phyloP scores from a whole-genome alignment of 2,113 vertebrate species.

The Amblyornis subalaris region DNA sequence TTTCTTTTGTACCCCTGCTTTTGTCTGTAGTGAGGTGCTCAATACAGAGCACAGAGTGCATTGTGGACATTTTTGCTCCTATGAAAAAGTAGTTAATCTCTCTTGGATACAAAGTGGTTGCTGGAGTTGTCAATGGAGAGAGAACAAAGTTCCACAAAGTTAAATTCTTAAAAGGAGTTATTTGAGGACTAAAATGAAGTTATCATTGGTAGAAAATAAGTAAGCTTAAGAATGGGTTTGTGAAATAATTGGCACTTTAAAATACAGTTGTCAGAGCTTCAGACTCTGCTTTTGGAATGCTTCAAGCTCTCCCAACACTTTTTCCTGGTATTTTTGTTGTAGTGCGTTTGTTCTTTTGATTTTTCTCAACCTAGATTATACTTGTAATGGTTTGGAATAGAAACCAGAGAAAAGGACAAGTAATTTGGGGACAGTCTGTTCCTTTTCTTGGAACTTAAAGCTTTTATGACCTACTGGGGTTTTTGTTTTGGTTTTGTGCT shows the following conservation, averaged over 20 bases:
- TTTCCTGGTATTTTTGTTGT: not conserved
- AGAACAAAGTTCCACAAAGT: not conserved
- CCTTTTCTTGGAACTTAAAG: not conserved
- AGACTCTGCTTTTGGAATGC: not conserved
- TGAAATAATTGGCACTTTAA: not conserved
- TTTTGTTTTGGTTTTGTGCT: not conserved
- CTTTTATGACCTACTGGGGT: not conserved
- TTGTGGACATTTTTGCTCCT: not conserved
- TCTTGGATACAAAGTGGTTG: accelerated
- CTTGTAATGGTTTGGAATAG: not conserved
- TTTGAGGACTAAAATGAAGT: not conserved
- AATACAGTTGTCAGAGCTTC: not conserved
- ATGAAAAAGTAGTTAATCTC: not conserved
- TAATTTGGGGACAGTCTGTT: not conserved
- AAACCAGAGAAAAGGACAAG: not conserved
- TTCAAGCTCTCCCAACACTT: not conserved
- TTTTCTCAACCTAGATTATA: not conserved
- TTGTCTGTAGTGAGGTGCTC: not conserved
- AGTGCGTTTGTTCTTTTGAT: not conserved
- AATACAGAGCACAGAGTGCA: not conserved
- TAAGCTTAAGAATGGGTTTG: not conserved
- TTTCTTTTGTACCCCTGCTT: not conserved
- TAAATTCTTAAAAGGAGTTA: not conserved
- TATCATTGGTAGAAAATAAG: not conserved
- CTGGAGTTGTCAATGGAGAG: not conserved